Conservation (phyloP, 35 echinoderm and acorn worm species). For the Hemicentrotus pulcherrimus region DNA sequence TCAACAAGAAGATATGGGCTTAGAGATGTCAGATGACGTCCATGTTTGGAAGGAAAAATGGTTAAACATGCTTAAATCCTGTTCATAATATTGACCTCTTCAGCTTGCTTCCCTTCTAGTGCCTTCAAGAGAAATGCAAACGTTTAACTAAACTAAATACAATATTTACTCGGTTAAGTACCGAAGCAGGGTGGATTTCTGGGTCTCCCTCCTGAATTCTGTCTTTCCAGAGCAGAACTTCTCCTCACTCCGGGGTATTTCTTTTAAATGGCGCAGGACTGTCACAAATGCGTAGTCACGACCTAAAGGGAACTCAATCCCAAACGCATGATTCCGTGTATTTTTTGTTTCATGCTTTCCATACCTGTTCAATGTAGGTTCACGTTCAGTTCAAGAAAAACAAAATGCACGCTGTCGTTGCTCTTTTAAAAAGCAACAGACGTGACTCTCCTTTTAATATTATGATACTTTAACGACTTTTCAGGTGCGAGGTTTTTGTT, state of each 20-base stretch:
- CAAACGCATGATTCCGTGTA: background rate
- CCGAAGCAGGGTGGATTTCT: background rate
- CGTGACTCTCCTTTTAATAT: background rate
- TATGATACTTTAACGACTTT: background rate
- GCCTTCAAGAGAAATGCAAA: background rate
- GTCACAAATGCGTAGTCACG: background rate
- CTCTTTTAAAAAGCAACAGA: background rate
- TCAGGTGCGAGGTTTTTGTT: background rate
- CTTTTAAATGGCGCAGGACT: background rate
- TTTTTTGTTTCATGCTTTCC: background rate
- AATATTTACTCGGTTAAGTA: slow-evolving; percentile 1
- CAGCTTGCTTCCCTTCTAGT: background rate
- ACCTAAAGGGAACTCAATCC: background rate
- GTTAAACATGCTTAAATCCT: background rate
- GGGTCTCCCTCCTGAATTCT: background rate
- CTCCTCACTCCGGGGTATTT: background rate
- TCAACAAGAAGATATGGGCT: background rate
- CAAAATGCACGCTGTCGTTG: background rate
- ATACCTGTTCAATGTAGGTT: background rate
- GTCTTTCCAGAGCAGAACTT: background rate
- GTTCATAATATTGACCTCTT: background rate
- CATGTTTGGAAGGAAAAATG: background rate
- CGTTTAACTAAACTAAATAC: background rate
- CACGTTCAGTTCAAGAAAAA: background rate
- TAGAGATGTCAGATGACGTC: background rate